Base-by-base conservation (phyloP, 2,888 invertebrate genomes). In the Leucophenga montana region DNA sequence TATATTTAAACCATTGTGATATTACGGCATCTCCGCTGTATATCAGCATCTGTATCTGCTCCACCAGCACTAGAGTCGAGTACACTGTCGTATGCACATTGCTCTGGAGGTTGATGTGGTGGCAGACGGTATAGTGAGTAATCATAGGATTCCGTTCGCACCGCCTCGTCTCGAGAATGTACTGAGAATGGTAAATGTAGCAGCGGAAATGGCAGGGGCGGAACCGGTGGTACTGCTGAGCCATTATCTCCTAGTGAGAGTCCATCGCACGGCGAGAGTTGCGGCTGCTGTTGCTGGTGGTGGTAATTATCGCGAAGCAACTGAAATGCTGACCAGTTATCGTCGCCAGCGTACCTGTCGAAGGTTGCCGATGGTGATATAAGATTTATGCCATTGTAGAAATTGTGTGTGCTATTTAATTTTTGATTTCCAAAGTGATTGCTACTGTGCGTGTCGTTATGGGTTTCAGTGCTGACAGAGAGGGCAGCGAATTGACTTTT, bases 281-380 rank as follows among this genome's bases (percentile, higher is more conserved):
- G 62, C 71, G 75, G 75, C 69, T 73, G 31, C 13, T 61, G 75
- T 69, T 73, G 31, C 11, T 61, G 61, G 16, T 33, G 85, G 62
- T 91, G 85, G 79, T 92, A 91, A 78, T 92, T 91, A 77, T 91
- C 91, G 8, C 33, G n/a, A 9, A n/a, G 75, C 91, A 90, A 1
- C 76, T 92, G 91, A 3, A 91, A 91, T 1, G 92, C 92, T 31
- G 90, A 91, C 92, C 92, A 92, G 0, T 90, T 91, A 77, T 91
- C 91, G 78, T 89, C 91, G 33, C 9, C 5, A 54, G 18, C n/a
- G 54, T 22, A 54, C n/a, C 57, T 31, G 31, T 57, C 57, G 16
- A 57, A 57, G 8, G 57, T 31, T 8, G 14, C 14, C 4, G 53
- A 8, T 9, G 53, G 16, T 71, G 85, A 81, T 16, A 81, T 78